Evolutionary conservation across 23 tunicate genomes (phyloP).

Genomic region (Ciona savignyi): DNA sequence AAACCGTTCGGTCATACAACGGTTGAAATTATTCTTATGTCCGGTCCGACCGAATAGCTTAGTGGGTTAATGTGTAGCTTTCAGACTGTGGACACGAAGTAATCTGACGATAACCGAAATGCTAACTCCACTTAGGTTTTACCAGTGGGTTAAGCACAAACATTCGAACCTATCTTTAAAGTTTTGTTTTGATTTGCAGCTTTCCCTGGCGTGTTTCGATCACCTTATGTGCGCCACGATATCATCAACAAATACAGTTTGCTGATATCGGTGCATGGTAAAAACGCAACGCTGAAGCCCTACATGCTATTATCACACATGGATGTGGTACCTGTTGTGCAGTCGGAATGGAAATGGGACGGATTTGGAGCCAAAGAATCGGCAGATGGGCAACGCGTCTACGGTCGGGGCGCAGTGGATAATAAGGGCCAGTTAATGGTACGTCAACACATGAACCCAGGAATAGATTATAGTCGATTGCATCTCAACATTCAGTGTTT

Average conservation of each 20-base stretch:
- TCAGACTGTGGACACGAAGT: no score
- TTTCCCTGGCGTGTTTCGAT: constrained; percentile 31
- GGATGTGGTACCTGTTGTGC: constrained; percentile 66
- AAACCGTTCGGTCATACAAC: no score
- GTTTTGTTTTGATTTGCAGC: constrained; percentile 19
- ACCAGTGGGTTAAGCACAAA: no score
- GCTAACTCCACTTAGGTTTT: no score
- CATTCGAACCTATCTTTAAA: no score
- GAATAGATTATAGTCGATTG: no score
- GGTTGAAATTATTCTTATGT: no score
- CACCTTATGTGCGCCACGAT: constrained; percentile 24
- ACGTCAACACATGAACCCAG: no score
- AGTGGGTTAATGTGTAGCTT: no score
- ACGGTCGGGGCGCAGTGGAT: constrained; percentile 75
- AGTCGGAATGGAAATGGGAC: constrained; percentile 30
- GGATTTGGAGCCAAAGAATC: constrained; percentile 42
- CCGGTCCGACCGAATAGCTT: no score
- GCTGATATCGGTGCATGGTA: constrained; percentile 49
- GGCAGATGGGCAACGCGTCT: constrained; percentile 22
- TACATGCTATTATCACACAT: constrained; percentile 47
- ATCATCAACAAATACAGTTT: constrained; percentile 41
- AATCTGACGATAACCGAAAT: no score
- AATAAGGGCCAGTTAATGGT: constrained; percentile 41
- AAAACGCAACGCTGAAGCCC: constrained; percentile 22
- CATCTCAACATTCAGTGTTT: no score